These are phyloP conservation scores for Hartigia nigra DNA, from an alignment of 2,888 invertebrate species.

Conservation along the genomic window DNA sequence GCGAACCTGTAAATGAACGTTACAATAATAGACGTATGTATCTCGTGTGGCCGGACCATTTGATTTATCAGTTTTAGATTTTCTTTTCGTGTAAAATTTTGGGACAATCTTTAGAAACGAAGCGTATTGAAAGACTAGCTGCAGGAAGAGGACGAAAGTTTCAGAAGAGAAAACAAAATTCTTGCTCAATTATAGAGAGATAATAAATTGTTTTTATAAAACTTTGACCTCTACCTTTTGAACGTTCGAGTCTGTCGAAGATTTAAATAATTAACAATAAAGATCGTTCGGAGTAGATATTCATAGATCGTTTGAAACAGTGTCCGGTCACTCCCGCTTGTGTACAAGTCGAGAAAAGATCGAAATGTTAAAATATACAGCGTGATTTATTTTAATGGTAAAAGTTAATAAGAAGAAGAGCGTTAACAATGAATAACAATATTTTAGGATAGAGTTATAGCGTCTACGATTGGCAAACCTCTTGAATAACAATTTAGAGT, in stretches of 20 bases:
- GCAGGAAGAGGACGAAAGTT: slow-evolving; percentile 17
- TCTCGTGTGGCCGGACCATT: slow-evolving; percentile 52
- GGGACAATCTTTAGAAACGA: slow-evolving; percentile 1
- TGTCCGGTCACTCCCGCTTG: slow-evolving; percentile 5
- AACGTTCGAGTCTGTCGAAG: background rate
- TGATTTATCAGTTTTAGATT: slow-evolving; percentile 37
- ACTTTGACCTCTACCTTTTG: background rate
- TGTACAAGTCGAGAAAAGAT: slow-evolving; percentile 45
- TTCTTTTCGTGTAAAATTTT: background rate
- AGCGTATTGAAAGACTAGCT: slow-evolving; percentile 15
- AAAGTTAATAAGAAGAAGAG: slow-evolving; percentile 60
- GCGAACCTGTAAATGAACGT: slow-evolving; percentile 36
- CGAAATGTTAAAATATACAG: slow-evolving; percentile 53
- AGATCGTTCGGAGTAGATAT: background rate
- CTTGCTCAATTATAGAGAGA: background rate
- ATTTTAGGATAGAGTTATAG: slow-evolving; percentile 49
- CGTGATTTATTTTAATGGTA: slow-evolving; percentile 52
- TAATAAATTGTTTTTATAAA: background rate
- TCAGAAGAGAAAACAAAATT: slow-evolving; percentile 1
- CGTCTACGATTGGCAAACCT: slow-evolving; percentile 58
- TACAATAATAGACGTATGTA: slow-evolving; percentile 18
- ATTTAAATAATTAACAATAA: background rate
- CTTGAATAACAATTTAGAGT: slow-evolving; percentile 60
- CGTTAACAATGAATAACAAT: slow-evolving; percentile 61
- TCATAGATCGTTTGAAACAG: background rate